A percentile compares a stretch with the other conserved stretches of the same genome.
These are phyloP conservation scores for Cavia aperea DNA, from an alignment of 2,113 vertebrate genomes.

Conservation along the genomic window DNA sequence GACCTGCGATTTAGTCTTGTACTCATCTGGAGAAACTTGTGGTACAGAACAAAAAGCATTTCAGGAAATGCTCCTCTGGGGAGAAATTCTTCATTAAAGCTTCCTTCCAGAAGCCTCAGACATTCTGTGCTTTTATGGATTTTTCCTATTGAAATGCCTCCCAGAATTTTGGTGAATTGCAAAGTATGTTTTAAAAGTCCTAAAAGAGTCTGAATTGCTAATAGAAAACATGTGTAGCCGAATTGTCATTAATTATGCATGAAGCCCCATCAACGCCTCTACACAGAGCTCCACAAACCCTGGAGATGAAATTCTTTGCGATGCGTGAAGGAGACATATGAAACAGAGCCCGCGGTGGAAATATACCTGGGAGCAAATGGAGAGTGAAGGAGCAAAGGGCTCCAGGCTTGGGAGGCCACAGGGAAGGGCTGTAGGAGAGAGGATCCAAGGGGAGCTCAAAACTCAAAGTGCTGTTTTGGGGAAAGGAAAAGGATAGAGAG, in stretches of 20 bases:
- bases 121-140: slow-evolving; percentile 61
- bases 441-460: not conserved
- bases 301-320: slow-evolving; percentile 15
- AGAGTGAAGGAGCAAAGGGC: not conserved
- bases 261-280: slow-evolving; percentile 15
- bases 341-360: not conserved
- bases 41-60: slow-evolving; percentile 45
- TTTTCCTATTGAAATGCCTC: slow-evolving; percentile 65
- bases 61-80: slow-evolving; percentile 52
- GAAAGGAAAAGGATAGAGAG: not conserved
- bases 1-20: slow-evolving; percentile 53
- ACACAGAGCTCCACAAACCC: not conserved
- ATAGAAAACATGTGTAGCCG: slow-evolving; percentile 64
- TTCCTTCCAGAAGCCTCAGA: slow-evolving; percentile 48
- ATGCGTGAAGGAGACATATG: not conserved
- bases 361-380: not conserved
- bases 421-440: not conserved
- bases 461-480: too few relatives aligned
- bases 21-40: slow-evolving; percentile 63
- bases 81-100: slow-evolving; percentile 59
- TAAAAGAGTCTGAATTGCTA: slow-evolving; percentile 62
- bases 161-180: slow-evolving; percentile 62
- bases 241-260: slow-evolving; percentile 66
- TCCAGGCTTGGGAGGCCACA: not conserved
- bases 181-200: slow-evolving; percentile 64